Evolutionary conservation across 1,140 invertebrate genomes (phyloP).

Genomic region (Trinorchestia longiramus): DNA sequence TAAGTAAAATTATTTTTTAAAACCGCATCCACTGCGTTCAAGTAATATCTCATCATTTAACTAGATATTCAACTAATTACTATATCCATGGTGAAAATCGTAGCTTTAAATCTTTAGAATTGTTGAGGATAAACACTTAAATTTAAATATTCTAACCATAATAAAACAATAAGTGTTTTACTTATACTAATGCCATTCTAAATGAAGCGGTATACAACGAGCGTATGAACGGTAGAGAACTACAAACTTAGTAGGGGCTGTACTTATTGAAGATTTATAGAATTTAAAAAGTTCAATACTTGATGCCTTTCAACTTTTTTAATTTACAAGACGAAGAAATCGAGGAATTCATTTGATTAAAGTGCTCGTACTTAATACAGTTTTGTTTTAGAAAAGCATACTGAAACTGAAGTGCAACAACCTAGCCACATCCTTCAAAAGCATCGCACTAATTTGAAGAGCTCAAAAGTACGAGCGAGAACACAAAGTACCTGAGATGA

Average conservation of each 20-base stretch:
- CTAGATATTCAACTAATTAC: too few relatives aligned
- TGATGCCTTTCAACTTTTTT: neutral
- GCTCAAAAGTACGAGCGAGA: neutral
- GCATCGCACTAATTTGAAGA: neutral
- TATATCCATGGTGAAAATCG: too few relatives aligned
- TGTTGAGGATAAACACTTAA: too few relatives aligned
- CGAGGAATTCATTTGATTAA: neutral
- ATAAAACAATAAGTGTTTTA: too few relatives aligned
- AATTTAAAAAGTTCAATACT: neutral
- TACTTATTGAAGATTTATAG: neutral
- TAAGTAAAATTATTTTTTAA: neutral
- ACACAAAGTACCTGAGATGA: slow-evolving; percentile 60
- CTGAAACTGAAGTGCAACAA: neutral
- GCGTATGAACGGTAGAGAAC: neutral
- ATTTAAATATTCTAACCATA: too few relatives aligned
- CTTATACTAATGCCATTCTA: too few relatives aligned
- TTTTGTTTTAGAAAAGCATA: neutral
- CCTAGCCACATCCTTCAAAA: neutral
- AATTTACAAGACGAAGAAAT: neutral
- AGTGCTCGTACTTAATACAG: neutral
- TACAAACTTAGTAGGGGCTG: neutral
- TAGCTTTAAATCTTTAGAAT: too few relatives aligned
- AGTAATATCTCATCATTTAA: too few relatives aligned
- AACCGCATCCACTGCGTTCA: neutral
- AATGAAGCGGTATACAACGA: too few relatives aligned